These are phyloP conservation scores for Azemiops feae DNA, from an alignment of 2,113 vertebrate species.

Conservation along the genomic window DNA sequence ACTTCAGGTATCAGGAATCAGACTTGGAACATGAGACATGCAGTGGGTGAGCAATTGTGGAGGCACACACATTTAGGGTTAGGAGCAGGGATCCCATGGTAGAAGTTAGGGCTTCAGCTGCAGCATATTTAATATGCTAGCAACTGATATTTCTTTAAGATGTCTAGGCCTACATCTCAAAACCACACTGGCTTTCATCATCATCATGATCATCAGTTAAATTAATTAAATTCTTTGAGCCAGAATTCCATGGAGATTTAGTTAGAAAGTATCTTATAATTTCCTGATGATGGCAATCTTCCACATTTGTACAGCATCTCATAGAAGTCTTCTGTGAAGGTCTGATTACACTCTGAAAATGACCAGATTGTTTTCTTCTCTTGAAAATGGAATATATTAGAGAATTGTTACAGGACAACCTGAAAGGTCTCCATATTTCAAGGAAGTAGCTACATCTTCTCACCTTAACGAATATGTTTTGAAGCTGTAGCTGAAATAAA, in stretches of 20 bases:
- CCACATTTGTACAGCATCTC: background rate
- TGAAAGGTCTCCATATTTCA: constrained; percentile 19
- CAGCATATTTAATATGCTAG: background rate
- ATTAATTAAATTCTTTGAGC: background rate
- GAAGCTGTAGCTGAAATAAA: background rate
- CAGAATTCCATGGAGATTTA: background rate
- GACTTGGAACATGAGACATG: background rate
- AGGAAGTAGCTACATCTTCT: constrained; percentile 9
- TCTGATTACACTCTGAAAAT: background rate
- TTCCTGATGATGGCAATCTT: background rate
- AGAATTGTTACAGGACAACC: background rate
- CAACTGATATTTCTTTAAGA: background rate
- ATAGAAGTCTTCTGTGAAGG: background rate
- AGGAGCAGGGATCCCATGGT: background rate
- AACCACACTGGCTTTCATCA: background rate
- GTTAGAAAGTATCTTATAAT: constrained; percentile 17
- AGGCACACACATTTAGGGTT: background rate
- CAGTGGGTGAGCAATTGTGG: background rate
- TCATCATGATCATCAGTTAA: background rate
- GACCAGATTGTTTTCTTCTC: constrained; percentile 12
- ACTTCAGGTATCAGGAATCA: background rate
- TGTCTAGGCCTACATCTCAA: background rate
- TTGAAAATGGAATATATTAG: background rate
- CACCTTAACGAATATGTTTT: background rate
- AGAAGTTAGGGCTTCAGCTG: background rate